phyloP scores from a whole-genome alignment of 2,888 invertebrate genomes.

The Acleris holmiana region DNA sequence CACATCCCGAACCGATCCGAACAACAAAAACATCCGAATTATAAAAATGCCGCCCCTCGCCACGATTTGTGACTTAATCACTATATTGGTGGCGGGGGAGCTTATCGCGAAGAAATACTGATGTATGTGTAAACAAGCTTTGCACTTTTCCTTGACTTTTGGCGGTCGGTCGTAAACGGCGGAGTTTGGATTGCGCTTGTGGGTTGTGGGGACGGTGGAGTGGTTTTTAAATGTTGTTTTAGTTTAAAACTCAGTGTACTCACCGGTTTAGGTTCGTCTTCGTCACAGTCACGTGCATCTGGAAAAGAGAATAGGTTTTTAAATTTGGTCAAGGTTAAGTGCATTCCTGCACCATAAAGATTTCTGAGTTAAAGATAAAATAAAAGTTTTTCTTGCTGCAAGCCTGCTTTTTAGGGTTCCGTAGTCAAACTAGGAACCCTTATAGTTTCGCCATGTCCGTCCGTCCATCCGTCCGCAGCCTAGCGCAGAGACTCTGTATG shows the following conservation, averaged over 20 bases:
- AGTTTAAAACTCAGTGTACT: conserved; percentile 59
- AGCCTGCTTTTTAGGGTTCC: too few species aligned
- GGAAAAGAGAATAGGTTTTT: conserved; percentile 55
- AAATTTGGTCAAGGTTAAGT: not conserved
- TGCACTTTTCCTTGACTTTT: conserved; percentile 81
- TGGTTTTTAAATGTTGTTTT: conserved; percentile 59
- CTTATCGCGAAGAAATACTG: conserved; percentile 82
- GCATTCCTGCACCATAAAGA: too few species aligned
- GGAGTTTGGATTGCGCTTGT: conserved; percentile 73
- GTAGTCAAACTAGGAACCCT: too few species aligned
- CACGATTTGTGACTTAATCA: conserved; percentile 84
- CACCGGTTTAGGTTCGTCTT: conserved; percentile 68
- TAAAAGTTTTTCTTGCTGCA: too few species aligned
- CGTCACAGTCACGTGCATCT: conserved; percentile 73
- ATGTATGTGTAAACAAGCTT: conserved; percentile 82
- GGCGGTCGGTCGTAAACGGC: conserved; percentile 80
- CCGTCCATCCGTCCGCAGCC: too few species aligned
- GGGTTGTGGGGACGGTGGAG: conserved; percentile 64
- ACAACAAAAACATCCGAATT: conserved; percentile 30
- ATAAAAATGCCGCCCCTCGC: conserved; percentile 45
- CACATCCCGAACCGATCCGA: conserved; percentile 6
- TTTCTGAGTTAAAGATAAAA: too few species aligned
- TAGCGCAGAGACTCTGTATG: too few species aligned
- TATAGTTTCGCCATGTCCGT: too few species aligned
- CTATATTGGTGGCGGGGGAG: conserved; percentile 83